Evolutionary conservation across 2,113 vertebrate species (phyloP).

Genomic region (Labrus mixtus): DNA sequence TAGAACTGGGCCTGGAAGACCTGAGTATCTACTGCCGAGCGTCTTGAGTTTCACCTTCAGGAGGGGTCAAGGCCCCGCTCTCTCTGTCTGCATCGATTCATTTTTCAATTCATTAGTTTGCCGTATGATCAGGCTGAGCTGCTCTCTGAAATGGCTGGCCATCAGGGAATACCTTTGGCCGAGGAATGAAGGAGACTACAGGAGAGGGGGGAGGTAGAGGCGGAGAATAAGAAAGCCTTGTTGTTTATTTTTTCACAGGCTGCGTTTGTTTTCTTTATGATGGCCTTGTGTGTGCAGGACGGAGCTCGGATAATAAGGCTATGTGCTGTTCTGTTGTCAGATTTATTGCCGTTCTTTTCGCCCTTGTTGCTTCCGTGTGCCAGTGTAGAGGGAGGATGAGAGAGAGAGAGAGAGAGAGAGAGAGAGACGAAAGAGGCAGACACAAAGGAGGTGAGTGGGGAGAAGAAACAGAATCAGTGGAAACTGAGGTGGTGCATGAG

Average conservation of each 20-base stretch:
- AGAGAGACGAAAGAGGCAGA: constrained; percentile 64
- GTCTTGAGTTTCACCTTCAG: constrained; percentile 84
- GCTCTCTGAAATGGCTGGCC: constrained; percentile 81
- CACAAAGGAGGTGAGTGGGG: constrained; percentile 70
- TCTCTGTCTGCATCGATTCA: constrained; percentile 83
- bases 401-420: constrained; percentile 39
- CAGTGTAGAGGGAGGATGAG: constrained; percentile 41
- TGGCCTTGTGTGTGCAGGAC: constrained; percentile 73
- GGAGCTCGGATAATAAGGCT: constrained; percentile 74
- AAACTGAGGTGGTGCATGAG: constrained; percentile 63
- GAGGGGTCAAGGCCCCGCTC: constrained; percentile 81
- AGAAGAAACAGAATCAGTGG: constrained; percentile 57
- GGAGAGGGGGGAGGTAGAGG: constrained; percentile 66
- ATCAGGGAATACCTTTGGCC: constrained; percentile 79
- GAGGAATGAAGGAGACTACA: constrained; percentile 75
- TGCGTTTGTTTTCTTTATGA: constrained; percentile 73
- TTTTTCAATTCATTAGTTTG: constrained; percentile 87
- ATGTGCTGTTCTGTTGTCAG: constrained; percentile 82
- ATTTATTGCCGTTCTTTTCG: constrained; percentile 82
- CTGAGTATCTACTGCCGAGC: constrained; percentile 77
- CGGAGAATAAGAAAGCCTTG: constrained; percentile 67
- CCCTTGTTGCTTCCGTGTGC: constrained; percentile 73
- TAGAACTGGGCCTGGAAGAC: constrained; percentile 80
- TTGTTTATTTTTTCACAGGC: constrained; percentile 64
- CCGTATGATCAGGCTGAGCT: constrained; percentile 83